Evolutionary conservation across 1,140 invertebrate genomes (phyloP).

Genomic region (Pygmarrhopalites habei): DNA sequence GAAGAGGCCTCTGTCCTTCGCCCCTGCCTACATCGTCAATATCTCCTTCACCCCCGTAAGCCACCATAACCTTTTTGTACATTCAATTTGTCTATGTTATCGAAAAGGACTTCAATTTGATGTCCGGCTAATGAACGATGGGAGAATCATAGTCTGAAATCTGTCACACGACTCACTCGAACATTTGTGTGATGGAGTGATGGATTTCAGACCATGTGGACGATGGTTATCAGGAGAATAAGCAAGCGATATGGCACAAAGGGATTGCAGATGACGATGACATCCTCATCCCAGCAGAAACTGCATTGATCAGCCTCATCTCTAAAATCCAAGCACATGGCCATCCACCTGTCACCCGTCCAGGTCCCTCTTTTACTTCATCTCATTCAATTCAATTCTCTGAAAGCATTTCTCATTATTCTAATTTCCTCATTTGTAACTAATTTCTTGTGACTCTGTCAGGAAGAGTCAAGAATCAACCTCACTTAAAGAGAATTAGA

Average conservation of each 20-base stretch:
- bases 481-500: constrained; percentile 11
- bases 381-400: no score
- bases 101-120: no score
- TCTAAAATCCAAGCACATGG: constrained; percentile 5
- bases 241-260: neutral
- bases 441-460: neutral
- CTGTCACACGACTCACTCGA: no score
- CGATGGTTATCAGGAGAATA: constrained; percentile 9
- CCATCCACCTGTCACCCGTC: neutral
- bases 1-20: constrained; percentile 9
- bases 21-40: constrained; percentile 31
- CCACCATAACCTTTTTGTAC: no score
- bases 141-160: no score
- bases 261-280: constrained; percentile 14
- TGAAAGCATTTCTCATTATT: no score
- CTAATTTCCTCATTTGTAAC: no score
- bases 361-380: no score
- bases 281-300: constrained; percentile 6
- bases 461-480: neutral
- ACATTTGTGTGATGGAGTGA: no score
- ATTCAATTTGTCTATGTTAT: no score
- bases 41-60: constrained; percentile 24
- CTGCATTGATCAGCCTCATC: neutral
- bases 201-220: no score
- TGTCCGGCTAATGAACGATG: no score